These are phyloP conservation scores for Linnaemya tessellans DNA, from an alignment of 2,888 invertebrate species.

Conservation along the genomic window DNA sequence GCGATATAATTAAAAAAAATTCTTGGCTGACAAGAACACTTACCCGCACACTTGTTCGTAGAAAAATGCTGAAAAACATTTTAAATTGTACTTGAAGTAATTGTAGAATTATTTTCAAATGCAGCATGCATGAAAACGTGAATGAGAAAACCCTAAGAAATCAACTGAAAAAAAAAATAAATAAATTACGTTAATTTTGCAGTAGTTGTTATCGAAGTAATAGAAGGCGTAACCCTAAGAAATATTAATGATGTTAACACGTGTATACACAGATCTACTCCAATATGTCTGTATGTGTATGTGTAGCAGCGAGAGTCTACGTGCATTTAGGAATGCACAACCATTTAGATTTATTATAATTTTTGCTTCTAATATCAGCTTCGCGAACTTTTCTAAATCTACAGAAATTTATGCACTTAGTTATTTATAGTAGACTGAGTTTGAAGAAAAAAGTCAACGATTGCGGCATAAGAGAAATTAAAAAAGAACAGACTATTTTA, in stretches of 20 bases:
- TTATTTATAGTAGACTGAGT: too few relatives aligned
- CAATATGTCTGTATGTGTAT: not conserved
- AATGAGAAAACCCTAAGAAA: constrained; percentile 34
- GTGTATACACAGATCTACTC: not conserved
- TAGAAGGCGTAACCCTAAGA: constrained; percentile 13
- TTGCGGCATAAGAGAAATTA: too few relatives aligned
- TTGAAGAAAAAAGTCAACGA: too few relatives aligned
- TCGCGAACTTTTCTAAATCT: not conserved
- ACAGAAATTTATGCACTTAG: not conserved
- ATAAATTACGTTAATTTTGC: constrained; percentile 69
- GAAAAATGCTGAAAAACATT: constrained; percentile 46
- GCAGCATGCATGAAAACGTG: constrained; percentile 45
- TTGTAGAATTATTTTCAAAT: constrained; percentile 50
- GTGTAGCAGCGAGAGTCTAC: constrained; percentile 11
- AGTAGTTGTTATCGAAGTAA: constrained; percentile 13
- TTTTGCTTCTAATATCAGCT: not conserved
- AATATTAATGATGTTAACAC: constrained; percentile 21
- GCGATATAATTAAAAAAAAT: constrained; percentile 38
- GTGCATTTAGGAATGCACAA: constrained; percentile 20
- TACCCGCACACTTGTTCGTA: constrained; percentile 14
- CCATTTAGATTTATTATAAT: not conserved
- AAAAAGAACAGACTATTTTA: too few relatives aligned
- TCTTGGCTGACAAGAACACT: constrained; percentile 54
- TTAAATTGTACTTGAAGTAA: constrained; percentile 61
- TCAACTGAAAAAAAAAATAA: constrained; percentile 54